Conservation (phyloP, 2,113 vertebrate species). For the Cochlearius cochlearius region DNA sequence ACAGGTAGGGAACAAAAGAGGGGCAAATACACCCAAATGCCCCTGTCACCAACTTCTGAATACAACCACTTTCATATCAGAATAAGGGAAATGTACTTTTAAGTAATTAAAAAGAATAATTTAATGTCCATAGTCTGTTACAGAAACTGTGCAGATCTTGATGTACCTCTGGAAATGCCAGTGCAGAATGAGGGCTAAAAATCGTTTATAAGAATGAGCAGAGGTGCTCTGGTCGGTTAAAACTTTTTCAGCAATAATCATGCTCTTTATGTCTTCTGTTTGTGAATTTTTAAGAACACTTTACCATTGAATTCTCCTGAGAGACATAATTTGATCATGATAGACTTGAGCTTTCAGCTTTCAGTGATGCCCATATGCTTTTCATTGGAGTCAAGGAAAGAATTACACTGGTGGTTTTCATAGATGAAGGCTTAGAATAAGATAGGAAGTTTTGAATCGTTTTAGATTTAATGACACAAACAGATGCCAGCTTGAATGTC, state of each 20-base stretch:
- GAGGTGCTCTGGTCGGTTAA: neutral
- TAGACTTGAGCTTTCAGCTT: neutral
- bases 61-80: neutral
- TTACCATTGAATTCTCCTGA: constrained; percentile 2
- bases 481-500: neutral
- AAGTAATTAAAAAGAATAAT: neutral
- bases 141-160: neutral
- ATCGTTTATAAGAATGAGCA: neutral
- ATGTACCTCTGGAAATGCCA: neutral
- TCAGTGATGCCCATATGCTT: constrained; percentile 33
- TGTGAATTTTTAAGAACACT: constrained; percentile 20
- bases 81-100: neutral
- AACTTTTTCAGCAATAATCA: neutral
- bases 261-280: neutral
- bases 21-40: neutral
- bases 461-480: constrained; percentile 4
- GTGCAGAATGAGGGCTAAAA: neutral
- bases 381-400: constrained; percentile 37
- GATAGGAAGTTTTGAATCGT: neutral
- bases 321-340: neutral
- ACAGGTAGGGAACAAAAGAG: neutral
- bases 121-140: neutral
- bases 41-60: neutral
- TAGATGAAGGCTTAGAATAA: neutral
- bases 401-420: constrained; percentile 13